Conservation (phyloP, 1,140 invertebrate species). For the Xylocopa sonorina region DNA sequence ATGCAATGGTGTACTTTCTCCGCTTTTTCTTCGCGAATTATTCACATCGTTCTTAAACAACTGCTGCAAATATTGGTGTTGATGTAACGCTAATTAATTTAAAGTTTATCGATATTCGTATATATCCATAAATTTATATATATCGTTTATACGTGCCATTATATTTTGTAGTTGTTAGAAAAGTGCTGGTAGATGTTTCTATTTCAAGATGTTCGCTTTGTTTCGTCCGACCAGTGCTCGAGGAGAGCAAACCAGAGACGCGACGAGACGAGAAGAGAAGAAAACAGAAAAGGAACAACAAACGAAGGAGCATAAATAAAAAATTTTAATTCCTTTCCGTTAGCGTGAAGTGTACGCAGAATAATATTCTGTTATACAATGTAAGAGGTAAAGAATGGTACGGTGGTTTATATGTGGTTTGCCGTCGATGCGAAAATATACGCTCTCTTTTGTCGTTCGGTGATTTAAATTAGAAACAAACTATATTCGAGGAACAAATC, state of each 20-base stretch:
- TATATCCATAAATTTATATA: constrained; percentile 2
- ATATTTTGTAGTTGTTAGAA: background rate
- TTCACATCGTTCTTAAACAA: too few relatives aligned
- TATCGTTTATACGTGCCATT: background rate
- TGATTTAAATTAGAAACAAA: background rate
- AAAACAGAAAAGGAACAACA: background rate
- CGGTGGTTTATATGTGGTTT: background rate
- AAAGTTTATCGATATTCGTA: constrained; percentile 3
- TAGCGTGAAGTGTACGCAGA: too few relatives aligned
- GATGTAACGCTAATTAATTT: background rate
- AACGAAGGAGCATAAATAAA: background rate
- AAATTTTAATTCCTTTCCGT: background rate
- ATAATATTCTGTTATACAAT: too few relatives aligned
- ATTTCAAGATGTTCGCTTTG: constrained; percentile 4
- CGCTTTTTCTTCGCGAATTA: constrained; percentile 6
- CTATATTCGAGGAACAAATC: background rate
- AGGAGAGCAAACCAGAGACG: too few relatives aligned
- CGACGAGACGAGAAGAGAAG: background rate
- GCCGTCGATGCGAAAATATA: background rate
- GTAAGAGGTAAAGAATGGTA: too few relatives aligned
- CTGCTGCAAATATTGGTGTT: background rate
- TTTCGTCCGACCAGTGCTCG: background rate
- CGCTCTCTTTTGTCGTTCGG: background rate
- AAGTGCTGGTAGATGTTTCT: constrained; percentile 7
- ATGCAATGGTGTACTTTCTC: background rate